phyloP scores from a whole-genome alignment of 2,113 vertebrate species.

The Melozone crissalis region DNA sequence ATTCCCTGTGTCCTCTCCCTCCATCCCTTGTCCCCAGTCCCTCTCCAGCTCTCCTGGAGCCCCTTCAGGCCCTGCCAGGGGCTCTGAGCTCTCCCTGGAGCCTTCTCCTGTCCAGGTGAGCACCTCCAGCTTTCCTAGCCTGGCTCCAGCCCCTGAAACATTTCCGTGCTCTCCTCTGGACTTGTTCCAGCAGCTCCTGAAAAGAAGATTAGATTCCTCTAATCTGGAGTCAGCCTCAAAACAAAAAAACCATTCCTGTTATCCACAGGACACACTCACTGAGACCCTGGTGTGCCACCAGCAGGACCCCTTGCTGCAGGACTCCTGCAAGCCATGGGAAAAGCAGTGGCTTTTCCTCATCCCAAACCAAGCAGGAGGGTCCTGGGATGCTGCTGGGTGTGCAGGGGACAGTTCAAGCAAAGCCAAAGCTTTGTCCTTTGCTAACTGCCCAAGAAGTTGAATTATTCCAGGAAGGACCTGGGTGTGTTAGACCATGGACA shows the following conservation, averaged over 20 bases:
- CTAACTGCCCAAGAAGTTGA: background rate
- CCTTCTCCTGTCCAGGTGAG: background rate
- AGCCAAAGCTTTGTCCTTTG: background rate
- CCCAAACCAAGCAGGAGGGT: background rate
- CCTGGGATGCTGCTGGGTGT: background rate
- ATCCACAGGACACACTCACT: background rate
- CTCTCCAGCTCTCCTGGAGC: background rate
- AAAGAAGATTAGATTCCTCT: background rate
- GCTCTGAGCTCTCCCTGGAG: rapidly evolving
- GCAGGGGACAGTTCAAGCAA: background rate
- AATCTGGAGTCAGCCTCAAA: background rate
- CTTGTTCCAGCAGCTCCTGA: background rate
- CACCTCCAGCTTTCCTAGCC: background rate
- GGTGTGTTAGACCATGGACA: background rate
- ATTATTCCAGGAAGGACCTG: background rate
- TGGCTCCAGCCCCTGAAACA: background rate
- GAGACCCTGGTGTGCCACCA: background rate
- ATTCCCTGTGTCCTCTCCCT: background rate
- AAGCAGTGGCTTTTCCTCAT: background rate
- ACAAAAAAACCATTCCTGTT: background rate
- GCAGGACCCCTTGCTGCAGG: background rate
- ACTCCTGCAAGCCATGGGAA: background rate
- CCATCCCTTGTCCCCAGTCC: rapidly evolving
- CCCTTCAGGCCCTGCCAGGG: background rate
- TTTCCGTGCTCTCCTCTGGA: background rate